A percentile compares a stretch with the other conserved stretches of the same genome.
phyloP scores from a whole-genome alignment of 2,888 invertebrate species.

The Elegia similella region DNA sequence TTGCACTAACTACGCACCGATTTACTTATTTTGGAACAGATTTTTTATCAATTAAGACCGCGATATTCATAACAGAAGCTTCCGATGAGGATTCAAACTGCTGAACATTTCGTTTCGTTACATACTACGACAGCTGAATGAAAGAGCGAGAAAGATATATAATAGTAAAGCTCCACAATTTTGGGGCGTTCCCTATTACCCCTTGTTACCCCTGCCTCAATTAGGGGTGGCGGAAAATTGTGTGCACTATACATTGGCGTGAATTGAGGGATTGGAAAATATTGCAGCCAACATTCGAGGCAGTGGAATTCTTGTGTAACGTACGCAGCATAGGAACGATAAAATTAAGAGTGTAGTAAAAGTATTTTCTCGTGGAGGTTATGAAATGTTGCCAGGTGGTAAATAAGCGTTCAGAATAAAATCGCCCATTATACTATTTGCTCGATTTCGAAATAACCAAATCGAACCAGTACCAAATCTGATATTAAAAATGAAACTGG shows the following conservation, averaged over 20 bases:
- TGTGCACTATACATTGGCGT: slow-evolving; percentile 18
- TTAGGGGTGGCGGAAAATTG: slow-evolving; percentile 16
- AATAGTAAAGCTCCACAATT: slow-evolving; percentile 40
- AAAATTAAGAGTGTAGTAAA: not conserved
- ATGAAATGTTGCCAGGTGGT: not conserved
- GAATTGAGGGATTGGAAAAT: not conserved
- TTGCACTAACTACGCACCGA: slow-evolving; percentile 25
- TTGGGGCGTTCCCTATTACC: slow-evolving; percentile 58
- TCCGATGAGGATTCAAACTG: slow-evolving; percentile 43
- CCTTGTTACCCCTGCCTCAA: slow-evolving; percentile 35
- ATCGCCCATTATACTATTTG: not conserved
- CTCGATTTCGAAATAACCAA: too few species aligned
- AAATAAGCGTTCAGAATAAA: not conserved
- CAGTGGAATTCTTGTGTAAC: not conserved
- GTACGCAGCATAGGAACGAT: not conserved
- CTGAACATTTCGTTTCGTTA: slow-evolving; percentile 45
- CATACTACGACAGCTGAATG: slow-evolving; percentile 38
- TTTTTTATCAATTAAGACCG: slow-evolving; percentile 34
- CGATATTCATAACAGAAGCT: slow-evolving; percentile 36
- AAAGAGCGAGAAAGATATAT: slow-evolving; percentile 62
- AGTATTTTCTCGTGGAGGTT: not conserved
- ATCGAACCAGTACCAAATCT: too few species aligned
- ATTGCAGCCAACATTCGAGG: not conserved
- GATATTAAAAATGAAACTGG: too few species aligned
- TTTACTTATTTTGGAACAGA: slow-evolving; percentile 22